Conservation (phyloP, 2,797 vertebrate genomes). For the Acipenser transmontanus region DNA sequence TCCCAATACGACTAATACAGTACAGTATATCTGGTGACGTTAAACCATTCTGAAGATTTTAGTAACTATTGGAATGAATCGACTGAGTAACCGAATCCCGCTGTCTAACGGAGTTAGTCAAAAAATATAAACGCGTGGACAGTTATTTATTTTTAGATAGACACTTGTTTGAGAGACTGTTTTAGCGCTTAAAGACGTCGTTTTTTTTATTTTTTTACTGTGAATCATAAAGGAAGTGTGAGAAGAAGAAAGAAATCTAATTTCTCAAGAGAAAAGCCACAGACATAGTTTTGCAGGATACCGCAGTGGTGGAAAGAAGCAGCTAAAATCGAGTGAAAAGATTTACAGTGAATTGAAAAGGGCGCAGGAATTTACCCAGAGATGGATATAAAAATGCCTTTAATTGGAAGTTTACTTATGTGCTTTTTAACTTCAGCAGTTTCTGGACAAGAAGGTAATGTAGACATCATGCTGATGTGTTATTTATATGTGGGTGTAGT, state of each 20-base stretch:
- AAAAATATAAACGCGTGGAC: background rate
- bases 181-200: background rate
- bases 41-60: too few relatives aligned
- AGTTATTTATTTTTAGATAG: background rate
- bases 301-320: conserved; percentile 14
- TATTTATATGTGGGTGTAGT: background rate
- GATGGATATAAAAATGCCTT: conserved; percentile 73
- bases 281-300: conserved; percentile 24
- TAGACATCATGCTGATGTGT: conserved; percentile 17
- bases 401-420: conserved; percentile 70
- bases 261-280: conserved; percentile 14
- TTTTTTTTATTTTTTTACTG: background rate
- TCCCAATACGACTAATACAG: too few relatives aligned
- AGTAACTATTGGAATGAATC: too few relatives aligned
- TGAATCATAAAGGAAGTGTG: conserved; percentile 4
- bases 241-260: conserved; percentile 11
- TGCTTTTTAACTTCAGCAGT: conserved; percentile 54
- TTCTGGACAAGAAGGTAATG: conserved; percentile 72
- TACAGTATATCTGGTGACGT: too few relatives aligned
- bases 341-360: conserved; percentile 16
- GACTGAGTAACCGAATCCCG: too few relatives aligned
- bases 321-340: conserved; percentile 19
- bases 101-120: too few relatives aligned
- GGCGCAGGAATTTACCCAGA: conserved; percentile 38
- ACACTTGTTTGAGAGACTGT: too few relatives aligned